Evolutionary conservation across 2,797 vertebrate species (phyloP).

Genomic region (Falco berigora): DNA sequence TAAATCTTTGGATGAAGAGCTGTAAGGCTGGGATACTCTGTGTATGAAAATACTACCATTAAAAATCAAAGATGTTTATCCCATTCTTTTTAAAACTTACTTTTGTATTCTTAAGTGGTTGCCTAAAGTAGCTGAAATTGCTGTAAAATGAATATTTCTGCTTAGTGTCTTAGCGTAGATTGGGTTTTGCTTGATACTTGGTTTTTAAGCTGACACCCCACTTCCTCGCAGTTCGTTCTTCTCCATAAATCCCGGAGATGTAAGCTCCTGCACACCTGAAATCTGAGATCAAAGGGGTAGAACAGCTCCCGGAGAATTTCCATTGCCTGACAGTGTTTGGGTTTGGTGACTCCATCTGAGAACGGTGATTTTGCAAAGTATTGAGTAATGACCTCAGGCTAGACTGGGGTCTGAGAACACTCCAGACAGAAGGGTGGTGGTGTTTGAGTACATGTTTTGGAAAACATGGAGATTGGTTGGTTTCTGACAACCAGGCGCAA

Average conservation of each 20-base stretch:
- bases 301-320: neutral
- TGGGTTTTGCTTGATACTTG: neutral
- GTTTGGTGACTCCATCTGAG: neutral
- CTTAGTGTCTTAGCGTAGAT: neutral
- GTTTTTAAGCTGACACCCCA: neutral
- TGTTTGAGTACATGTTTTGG: neutral
- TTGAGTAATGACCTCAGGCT: neutral
- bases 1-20: neutral
- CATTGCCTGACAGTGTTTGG: neutral
- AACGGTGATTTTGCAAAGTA: neutral
- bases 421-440: neutral
- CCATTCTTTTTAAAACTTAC: neutral
- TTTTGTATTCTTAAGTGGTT: neutral
- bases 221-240: neutral
- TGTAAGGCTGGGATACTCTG: neutral
- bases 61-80: neutral
- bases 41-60: neutral
- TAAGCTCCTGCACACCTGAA: neutral
- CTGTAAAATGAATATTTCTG: neutral
- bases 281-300: neutral
- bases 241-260: neutral
- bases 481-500: neutral
- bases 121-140: neutral
- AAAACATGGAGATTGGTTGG: neutral
- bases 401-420: neutral